Conservation (phyloP, 2,888 invertebrate genomes). For the Pheosia tremula region DNA sequence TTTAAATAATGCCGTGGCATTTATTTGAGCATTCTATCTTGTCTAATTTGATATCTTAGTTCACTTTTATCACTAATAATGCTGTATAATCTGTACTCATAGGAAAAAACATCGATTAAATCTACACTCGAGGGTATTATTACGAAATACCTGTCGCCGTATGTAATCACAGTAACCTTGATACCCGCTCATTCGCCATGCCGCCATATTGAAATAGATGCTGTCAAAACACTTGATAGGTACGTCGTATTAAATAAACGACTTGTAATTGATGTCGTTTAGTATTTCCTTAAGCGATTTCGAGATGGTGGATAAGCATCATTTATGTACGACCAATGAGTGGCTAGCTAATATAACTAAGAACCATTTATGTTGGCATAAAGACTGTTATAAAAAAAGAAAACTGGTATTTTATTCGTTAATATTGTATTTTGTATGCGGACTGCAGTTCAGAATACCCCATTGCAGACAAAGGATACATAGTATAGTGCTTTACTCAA, state of each 20-base stretch:
- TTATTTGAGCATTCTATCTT: not conserved
- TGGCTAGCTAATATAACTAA: slow-evolving; percentile 7
- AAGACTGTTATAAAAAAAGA: not conserved
- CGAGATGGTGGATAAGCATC: slow-evolving; percentile 11
- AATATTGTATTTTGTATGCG: not conserved
- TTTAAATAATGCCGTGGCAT: slow-evolving; percentile 20
- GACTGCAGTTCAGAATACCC: no score
- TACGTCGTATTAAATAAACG: not conserved
- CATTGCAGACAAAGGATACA: no score
- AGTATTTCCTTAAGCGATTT: slow-evolving; percentile 22
- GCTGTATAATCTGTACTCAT: slow-evolving; percentile 5
- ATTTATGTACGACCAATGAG: slow-evolving; percentile 9
- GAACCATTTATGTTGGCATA: slow-evolving; percentile 9
- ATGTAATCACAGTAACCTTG: slow-evolving; percentile 40
- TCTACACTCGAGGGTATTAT: slow-evolving; percentile 12
- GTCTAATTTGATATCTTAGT: slow-evolving; percentile 15
- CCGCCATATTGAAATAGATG: slow-evolving; percentile 36
- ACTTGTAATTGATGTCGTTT: slow-evolving; percentile 21
- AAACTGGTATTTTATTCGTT: not conserved
- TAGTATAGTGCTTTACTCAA: no score
- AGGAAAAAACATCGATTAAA: slow-evolving; percentile 12
- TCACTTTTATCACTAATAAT: not conserved
- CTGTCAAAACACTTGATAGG: slow-evolving; percentile 28
- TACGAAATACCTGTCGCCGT: slow-evolving; percentile 15
- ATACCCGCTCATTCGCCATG: slow-evolving; percentile 38